Conservation (phyloP, 2,797 vertebrate species). For the Hypotaenidia okinawae region DNA sequence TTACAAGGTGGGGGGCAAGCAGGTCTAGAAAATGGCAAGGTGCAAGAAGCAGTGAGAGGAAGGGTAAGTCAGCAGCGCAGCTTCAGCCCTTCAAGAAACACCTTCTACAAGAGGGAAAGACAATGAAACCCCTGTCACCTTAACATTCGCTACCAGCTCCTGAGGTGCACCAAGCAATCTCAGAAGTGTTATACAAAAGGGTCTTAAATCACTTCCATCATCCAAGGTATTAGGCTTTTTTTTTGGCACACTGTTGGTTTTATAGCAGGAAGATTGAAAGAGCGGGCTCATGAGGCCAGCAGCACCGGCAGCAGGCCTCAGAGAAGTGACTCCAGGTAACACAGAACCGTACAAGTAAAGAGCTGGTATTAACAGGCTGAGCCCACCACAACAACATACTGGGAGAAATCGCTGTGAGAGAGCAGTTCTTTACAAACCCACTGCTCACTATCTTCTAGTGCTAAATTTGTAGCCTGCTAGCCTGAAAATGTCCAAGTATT, state of each 20-base stretch:
- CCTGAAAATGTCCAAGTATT: background rate
- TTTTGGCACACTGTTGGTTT: background rate
- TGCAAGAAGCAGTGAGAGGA: background rate
- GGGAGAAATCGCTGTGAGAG: background rate
- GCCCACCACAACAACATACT: accelerated
- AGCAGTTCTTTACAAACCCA: background rate
- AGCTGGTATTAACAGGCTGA: background rate
- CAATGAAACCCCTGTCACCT: background rate
- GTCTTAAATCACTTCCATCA: background rate
- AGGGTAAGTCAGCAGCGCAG: background rate
- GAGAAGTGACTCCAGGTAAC: background rate
- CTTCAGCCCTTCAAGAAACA: background rate
- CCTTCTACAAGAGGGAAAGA: background rate
- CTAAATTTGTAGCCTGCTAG: background rate
- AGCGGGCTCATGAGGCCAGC: background rate
- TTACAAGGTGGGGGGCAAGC: background rate
- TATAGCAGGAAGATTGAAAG: background rate
- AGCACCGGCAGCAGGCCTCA: background rate
- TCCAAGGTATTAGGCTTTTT: background rate
- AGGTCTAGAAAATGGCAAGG: background rate
- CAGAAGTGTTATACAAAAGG: background rate
- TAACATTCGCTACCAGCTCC: background rate
- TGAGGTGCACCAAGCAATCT: background rate
- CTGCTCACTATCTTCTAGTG: background rate
- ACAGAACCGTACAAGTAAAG: background rate